Conservation (phyloP, 2,113 vertebrate species). For the Oryctolagus cuniculus region DNA sequence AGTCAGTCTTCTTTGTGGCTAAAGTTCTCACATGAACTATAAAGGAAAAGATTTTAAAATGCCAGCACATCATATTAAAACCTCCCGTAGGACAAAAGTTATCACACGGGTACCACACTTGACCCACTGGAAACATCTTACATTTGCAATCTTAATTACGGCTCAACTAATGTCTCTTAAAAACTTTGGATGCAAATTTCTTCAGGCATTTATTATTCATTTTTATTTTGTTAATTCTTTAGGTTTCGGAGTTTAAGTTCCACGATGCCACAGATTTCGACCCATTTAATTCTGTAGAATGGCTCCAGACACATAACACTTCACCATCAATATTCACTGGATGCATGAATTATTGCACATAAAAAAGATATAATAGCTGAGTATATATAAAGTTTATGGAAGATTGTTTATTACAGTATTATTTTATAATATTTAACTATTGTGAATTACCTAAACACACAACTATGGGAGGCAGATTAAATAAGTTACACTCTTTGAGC, state of each 20-base stretch:
- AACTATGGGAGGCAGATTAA: neutral
- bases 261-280: neutral
- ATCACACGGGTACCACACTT: neutral
- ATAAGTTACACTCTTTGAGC: neutral
- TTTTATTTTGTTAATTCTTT: neutral
- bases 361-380: neutral
- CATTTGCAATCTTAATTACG: neutral
- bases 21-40: neutral
- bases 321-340: neutral
- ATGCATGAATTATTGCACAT: neutral
- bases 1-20: neutral
- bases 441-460: neutral
- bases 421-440: too few relatives aligned
- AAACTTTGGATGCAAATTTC: neutral
- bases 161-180: neutral
- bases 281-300: neutral
- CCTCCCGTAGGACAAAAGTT: neutral
- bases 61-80: neutral
- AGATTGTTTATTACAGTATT: neutral
- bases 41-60: neutral
- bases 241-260: neutral
- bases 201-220: neutral
- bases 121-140: too few relatives aligned
- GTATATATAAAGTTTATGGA: neutral
- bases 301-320: neutral